Base-by-base conservation (phyloP, 2,113 vertebrate genomes). In the Talpa occidentalis region DNA sequence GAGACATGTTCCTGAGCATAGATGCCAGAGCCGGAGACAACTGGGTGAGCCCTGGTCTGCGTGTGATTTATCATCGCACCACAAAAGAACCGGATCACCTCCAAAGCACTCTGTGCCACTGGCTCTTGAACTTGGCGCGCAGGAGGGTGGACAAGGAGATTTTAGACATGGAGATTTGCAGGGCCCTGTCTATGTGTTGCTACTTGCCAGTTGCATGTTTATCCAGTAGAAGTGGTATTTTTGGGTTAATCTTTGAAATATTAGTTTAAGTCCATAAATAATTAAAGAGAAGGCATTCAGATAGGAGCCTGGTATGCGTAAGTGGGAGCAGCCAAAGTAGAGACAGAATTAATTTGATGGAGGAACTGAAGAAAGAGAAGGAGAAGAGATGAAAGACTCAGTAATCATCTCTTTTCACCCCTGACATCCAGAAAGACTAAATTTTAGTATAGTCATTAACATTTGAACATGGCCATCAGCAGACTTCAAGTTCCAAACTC, bases 391-490 rank as follows among this genome's bases (percentile, higher is more conserved):
- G n/a, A 69, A 76, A 70, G 11, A 22, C 11, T 67, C 59, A 19
- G 10, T n/a, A 28, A 70, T 94, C 59, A 92, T 81, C 73, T 24
- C 37, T 59, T 91, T 72, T 87, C 56, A 74, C 37, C 17, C 56
- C 19, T 66, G 26, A 14, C 42, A 21, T 70, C 74, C 78, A n/a
- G 8, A 88, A 32, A 44, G 85, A 85, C 56, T 66, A 32, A 88
- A 94, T 98, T 96, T 82, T 95, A 70, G 83, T 78, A 60, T 79
- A 83, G 24, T 95, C 35, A 78, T 88, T 94, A 56, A 49, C 91
- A 92, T 92, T 94, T 64, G 88, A 95, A 92, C 60, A 69, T 94
- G 85, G 92, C 74, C 69, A 69, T 84, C 85, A 90, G n/a, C 47
- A 42, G 62, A 79, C 54, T 95, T 95, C 90, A 93, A 59, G 54